Conservation (phyloP, 23 tunicate species). For the Diplosoma virens region DNA sequence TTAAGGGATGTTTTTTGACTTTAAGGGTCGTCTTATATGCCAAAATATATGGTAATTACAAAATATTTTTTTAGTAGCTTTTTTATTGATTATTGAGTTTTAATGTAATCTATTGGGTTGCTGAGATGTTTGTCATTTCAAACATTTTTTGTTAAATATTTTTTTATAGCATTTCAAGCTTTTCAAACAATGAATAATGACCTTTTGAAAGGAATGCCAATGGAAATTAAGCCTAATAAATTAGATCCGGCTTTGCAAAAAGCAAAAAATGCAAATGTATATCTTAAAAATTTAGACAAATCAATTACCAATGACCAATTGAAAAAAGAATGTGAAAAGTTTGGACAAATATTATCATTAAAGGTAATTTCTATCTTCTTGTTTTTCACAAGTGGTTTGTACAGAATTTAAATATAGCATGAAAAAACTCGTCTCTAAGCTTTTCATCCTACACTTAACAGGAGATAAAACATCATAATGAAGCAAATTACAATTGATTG, state of each 20-base stretch:
- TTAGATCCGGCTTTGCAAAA: conserved; percentile 1
- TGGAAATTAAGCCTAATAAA: neutral
- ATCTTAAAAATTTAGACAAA: conserved; percentile 2
- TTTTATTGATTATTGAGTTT: too few species aligned
- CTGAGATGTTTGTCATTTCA: too few species aligned
- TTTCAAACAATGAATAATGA: conserved; percentile 9
- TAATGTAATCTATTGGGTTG: too few species aligned
- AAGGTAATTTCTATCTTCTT: neutral
- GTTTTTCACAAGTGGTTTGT: neutral
- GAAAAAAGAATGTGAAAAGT: neutral
- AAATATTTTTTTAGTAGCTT: too few species aligned
- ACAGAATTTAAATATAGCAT: neutral
- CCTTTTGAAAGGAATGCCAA: neutral
- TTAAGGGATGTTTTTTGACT: too few species aligned
- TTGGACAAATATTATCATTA: neutral
- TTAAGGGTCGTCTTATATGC: too few species aligned
- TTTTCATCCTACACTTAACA: neutral
- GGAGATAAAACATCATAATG: neutral
- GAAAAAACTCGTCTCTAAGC: neutral
- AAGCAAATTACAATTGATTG: neutral
- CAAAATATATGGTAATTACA: too few species aligned
- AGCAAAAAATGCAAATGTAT: conserved; percentile 4
- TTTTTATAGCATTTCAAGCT: neutral
- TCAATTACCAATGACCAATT: neutral
- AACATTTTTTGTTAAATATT: too few species aligned